A percentile compares a stretch with the other conserved stretches of the same genome.
Evolutionary conservation across 2,113 vertebrate genomes (phyloP).

Genomic region (Hepsetus odoe): DNA sequence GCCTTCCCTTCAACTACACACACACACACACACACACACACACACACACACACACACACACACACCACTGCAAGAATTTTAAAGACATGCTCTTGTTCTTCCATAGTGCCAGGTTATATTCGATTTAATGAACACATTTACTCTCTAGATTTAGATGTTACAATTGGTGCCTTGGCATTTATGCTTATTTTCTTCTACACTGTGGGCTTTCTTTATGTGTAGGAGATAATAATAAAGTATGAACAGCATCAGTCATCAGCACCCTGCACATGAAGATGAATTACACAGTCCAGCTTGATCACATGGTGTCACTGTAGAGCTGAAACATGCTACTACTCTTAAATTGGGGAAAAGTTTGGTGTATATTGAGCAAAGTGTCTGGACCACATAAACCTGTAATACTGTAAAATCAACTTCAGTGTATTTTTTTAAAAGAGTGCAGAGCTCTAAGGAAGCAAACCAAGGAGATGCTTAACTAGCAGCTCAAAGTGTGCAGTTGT

Average conservation of each 20-base stretch:
- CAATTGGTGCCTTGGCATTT: neutral
- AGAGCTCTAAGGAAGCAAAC: no score
- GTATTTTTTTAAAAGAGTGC: no score
- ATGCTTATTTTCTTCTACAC: neutral
- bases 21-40: conserved; percentile 16
- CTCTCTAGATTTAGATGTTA: no score
- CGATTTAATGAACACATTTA: neutral
- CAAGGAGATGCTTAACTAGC: no score
- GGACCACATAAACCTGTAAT: no score
- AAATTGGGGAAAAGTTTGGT: neutral
- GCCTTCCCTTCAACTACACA: conserved; percentile 82
- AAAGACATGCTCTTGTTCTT: neutral
- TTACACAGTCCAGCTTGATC: neutral
- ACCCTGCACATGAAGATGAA: neutral
- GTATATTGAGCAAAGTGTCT: neutral
- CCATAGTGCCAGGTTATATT: neutral
- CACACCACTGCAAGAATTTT: conserved; percentile 5
- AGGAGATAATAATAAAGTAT: no score
- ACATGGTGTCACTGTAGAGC: conserved; percentile 30
- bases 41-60: conserved; percentile 27
- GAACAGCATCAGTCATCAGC: neutral
- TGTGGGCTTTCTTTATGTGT: no score
- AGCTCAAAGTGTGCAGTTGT: no score
- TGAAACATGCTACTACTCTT: neutral
- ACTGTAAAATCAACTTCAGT: no score